Conservation (phyloP, 2,888 invertebrate genomes). For the Leptinotarsa peninsularis region DNA sequence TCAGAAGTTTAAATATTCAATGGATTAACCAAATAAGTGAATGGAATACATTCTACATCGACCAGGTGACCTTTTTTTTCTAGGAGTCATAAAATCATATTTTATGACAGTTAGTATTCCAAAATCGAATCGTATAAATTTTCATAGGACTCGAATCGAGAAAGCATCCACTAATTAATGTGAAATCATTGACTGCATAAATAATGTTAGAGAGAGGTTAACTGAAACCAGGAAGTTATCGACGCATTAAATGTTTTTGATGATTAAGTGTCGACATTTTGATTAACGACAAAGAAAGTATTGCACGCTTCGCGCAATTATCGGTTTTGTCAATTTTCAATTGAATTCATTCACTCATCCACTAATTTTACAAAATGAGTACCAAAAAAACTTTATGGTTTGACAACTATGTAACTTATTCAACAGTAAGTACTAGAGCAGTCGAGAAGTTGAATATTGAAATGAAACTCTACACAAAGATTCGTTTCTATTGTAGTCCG, state of each 20-base stretch:
- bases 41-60: neutral
- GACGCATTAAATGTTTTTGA: conserved; percentile 3
- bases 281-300: neutral
- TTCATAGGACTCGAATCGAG: neutral
- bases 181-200: conserved; percentile 6
- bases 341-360: no score
- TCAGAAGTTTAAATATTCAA: neutral
- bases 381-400: no score
- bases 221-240: conserved; percentile 5
- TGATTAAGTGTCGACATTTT: conserved; percentile 12
- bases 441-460: no score
- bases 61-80: conserved; percentile 1
- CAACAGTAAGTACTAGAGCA: no score
- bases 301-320: neutral
- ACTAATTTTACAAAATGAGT: no score
- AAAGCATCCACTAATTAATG: conserved; percentile 1
- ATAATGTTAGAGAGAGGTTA: neutral
- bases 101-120: conserved; percentile 6
- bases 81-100: conserved; percentile 4
- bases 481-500: no score
- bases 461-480: no score
- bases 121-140: neutral
- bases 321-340: neutral
- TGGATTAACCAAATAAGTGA: conserved; percentile 6
- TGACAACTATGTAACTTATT: no score